These are phyloP conservation scores for Pica pica DNA, from an alignment of 2,113 vertebrate genomes.

Conservation along the genomic window DNA sequence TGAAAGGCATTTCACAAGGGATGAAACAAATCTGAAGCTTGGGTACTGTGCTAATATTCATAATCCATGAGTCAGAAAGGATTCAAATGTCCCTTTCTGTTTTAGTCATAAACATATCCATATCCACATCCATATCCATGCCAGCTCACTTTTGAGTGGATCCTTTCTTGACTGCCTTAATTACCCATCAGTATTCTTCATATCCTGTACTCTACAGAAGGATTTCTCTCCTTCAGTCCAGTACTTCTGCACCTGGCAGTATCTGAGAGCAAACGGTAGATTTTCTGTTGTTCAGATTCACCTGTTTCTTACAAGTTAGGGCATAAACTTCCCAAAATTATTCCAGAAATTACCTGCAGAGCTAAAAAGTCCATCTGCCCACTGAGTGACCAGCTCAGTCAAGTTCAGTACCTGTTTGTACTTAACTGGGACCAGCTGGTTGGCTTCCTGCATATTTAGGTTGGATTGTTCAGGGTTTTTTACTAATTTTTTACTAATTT, in stretches of 20 bases:
- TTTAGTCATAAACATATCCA: background rate
- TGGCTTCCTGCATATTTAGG: background rate
- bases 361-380: background rate
- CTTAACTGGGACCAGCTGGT: background rate
- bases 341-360: background rate
- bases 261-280: background rate
- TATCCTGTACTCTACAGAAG: background rate
- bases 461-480: background rate
- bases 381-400: background rate
- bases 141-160: background rate
- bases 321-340: background rate
- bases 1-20: background rate
- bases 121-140: background rate
- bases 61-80: background rate
- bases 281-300: background rate
- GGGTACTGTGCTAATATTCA: background rate
- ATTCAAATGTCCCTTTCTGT: background rate
- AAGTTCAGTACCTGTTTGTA: background rate
- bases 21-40: background rate
- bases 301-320: background rate
- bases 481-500: background rate
- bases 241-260: background rate
- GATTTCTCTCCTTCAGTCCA: background rate
- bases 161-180: background rate
- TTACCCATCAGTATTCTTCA: background rate